Evolutionary conservation across 1,140 invertebrate species (phyloP).

Genomic region (Heliconius eleuchia): DNA sequence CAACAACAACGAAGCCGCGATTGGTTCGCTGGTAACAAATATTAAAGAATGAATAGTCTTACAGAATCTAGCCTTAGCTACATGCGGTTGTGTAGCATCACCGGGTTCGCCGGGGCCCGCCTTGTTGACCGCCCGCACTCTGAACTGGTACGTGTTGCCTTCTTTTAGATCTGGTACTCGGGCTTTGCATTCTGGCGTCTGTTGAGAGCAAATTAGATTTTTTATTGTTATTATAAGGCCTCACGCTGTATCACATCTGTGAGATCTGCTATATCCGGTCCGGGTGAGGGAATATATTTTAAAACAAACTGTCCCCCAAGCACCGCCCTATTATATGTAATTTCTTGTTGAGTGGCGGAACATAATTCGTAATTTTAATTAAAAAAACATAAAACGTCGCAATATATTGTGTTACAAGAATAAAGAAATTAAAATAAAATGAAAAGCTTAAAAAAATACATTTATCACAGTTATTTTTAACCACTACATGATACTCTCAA

Average conservation of each 20-base stretch:
- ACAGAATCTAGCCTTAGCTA: slow-evolving; percentile 95
- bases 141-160: slow-evolving; percentile 96
- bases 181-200: slow-evolving; percentile 90
- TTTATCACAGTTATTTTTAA: no score
- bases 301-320: no score
- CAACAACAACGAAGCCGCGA: no score
- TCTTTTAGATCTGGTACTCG: slow-evolving; percentile 93
- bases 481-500: no score
- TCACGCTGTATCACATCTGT: not conserved
- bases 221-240: not conserved
- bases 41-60: slow-evolving; percentile 71
- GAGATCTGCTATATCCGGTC: not conserved
- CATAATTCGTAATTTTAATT: no score
- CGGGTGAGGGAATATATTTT: not conserved
- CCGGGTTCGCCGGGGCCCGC: slow-evolving; percentile 95
- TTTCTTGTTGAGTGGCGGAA: no score
- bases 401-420: no score
- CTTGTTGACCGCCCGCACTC: slow-evolving; percentile 96
- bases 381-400: no score
- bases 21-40: no score
- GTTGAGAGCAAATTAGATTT: not conserved
- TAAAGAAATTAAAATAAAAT: no score
- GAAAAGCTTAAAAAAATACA: no score
- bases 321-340: no score
- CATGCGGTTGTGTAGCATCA: slow-evolving; percentile 92